Evolutionary conservation across 1,140 invertebrate species (phyloP), one percentile per base, ranked within the genome.

Genomic region (Ridgeia piscesae): DNA sequence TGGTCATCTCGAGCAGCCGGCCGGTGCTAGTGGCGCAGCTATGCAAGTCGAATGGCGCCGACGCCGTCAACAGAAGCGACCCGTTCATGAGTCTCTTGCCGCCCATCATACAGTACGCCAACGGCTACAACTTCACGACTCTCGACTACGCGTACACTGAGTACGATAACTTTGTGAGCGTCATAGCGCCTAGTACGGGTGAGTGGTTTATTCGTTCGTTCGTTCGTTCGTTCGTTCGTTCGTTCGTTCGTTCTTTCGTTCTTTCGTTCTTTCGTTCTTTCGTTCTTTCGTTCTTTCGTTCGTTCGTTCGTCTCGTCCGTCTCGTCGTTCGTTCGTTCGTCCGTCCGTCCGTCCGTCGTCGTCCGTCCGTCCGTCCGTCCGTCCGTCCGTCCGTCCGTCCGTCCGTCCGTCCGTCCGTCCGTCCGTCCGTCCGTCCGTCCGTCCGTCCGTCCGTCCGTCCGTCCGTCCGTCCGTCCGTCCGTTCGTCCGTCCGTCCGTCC

Each of bases 11-110:
- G 11, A 33, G 34, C 34, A 90, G 35, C 34, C 11, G 31, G 34
- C 89, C 89, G 35, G 89, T 90, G 0, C 89, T 90, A 6, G 89
- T 90, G 34, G 6, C 89, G 34, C 91, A 92, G 58, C 58, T 92
- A 17, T 88, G 91, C 88, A 92, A 88, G 88, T 77, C 91, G n/a
- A 88, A 92, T 33, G 48, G 88, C 9, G 91, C 58, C 11, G 91
- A 92, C 35, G 34, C 27, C 9, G 33, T 34, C 33, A 11, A 42
- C 11, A 11, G 42, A 21, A 92, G 91, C 91, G 91, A 92, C 91
- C 88, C 91, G 33, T 92, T 92, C 42, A 92, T 92, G 91, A 88
- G 4, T 1, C 50, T 92, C 58, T 58, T 92, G 33, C 91, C 91
- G 42, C 91, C 91, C 11, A 21, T 89, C 9, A 34, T 34, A 33